These are phyloP conservation scores for Zaprionus tsacasi DNA, from an alignment of 1,140 invertebrate genomes.

Conservation along the genomic window DNA sequence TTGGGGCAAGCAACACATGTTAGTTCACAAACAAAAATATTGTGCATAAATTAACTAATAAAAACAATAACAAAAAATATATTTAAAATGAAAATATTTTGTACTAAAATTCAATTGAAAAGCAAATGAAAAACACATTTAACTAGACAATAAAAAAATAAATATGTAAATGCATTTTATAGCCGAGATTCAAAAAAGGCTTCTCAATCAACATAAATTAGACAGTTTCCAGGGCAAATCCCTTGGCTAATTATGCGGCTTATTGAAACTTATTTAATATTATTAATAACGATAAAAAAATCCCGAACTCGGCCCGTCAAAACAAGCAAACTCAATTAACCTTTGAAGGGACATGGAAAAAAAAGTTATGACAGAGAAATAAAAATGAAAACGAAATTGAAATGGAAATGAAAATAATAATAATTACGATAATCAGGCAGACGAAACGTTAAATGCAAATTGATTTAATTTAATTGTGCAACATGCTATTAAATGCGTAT, in stretches of 20 bases:
- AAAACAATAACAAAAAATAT: background rate
- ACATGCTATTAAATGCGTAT: slow-evolving; percentile 55
- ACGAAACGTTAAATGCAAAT: slow-evolving; percentile 36
- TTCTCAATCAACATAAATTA: background rate
- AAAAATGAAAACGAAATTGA: slow-evolving; percentile 39
- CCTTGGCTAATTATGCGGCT: slow-evolving; percentile 17
- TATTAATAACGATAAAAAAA: slow-evolving; percentile 20
- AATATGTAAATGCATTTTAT: background rate
- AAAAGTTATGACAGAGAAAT: slow-evolving; percentile 6
- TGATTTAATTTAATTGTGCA: slow-evolving; percentile 71
- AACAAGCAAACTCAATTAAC: slow-evolving; percentile 45
- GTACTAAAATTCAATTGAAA: background rate
- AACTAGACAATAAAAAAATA: background rate
- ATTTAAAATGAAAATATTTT: background rate
- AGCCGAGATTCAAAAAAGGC: background rate
- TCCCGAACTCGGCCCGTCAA: slow-evolving; percentile 33
- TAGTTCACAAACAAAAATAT: background rate
- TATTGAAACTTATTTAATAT: slow-evolving; percentile 28
- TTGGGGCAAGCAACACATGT: background rate
- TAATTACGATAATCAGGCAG: slow-evolving; percentile 39
- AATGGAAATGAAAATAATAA: slow-evolving; percentile 27
- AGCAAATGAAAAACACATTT: background rate
- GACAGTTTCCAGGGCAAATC: slow-evolving; percentile 11
- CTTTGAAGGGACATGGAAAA: background rate
- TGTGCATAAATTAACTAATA: background rate